Evolutionary conservation across 2,113 vertebrate genomes (phyloP).

Genomic region (Eublepharis macularius): DNA sequence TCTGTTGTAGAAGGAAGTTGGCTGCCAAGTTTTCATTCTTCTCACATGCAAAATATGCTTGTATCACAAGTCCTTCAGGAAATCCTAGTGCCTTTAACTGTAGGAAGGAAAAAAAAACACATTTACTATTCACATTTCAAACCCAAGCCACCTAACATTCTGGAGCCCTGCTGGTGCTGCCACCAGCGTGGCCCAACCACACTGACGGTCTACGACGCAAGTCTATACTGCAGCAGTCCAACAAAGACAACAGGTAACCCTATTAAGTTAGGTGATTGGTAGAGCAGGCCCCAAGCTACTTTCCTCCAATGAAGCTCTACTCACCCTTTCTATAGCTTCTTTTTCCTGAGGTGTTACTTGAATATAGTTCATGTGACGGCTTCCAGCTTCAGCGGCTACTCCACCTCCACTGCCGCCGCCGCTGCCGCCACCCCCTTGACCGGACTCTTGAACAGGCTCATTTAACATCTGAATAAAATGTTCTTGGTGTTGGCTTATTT

Average conservation of each 20-base stretch:
- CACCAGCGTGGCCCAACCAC: neutral
- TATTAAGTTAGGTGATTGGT: too few relatives aligned
- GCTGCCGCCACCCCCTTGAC: conserved; percentile 68
- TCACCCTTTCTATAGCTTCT: conserved; percentile 97
- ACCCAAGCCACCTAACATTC: neutral
- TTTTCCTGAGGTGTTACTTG: conserved; percentile 98
- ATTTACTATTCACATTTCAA: conserved; percentile 34
- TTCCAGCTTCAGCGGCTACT: conserved; percentile 77
- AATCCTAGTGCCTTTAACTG: conserved; percentile 98
- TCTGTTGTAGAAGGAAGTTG: conserved; percentile 98
- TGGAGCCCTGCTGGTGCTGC: neutral
- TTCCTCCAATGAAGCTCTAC: conserved; percentile 19
- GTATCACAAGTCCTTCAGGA: conserved; percentile 97
- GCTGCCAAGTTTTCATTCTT: conserved; percentile 98
- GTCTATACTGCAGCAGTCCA: too few relatives aligned
- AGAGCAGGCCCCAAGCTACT: too few relatives aligned
- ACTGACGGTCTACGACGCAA: too few relatives aligned
- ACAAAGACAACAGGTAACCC: too few relatives aligned
- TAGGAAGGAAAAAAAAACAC: conserved; percentile 58
- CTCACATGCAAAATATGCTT: conserved; percentile 97
- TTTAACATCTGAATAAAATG: conserved; percentile 98
- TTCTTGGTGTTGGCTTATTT: conserved; percentile 95
- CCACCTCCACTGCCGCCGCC: conserved; percentile 50
- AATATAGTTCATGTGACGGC: conserved; percentile 93
- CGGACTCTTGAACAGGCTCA: conserved; percentile 86